These are phyloP conservation scores for Anolis sagrei DNA, from an alignment of 2,113 vertebrate genomes.

Conservation along the genomic window DNA sequence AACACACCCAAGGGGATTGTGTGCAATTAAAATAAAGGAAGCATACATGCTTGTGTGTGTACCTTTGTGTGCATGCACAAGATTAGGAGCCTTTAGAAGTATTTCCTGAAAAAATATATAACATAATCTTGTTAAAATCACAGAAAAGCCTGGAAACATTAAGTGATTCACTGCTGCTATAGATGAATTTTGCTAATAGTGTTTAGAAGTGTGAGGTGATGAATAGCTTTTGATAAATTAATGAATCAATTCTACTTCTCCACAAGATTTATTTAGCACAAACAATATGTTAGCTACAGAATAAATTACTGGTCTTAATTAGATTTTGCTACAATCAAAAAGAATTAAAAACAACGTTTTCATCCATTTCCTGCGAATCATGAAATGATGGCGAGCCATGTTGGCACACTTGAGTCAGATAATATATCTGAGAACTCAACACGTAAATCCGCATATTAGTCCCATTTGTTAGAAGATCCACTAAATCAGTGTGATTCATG, in stretches of 20 bases:
- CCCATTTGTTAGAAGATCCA: too few relatives aligned
- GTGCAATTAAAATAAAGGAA: neutral
- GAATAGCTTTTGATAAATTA: constrained; percentile 14
- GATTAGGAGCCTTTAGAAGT: neutral
- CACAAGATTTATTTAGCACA: constrained; percentile 2
- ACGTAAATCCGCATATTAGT: too few relatives aligned
- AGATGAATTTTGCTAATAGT: neutral
- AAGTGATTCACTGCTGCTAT: neutral
- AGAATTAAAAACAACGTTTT: neutral
- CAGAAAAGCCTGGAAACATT: neutral
- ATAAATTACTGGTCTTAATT: constrained; percentile 6
- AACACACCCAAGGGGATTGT: neutral
- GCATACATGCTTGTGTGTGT: neutral
- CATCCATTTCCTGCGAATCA: neutral
- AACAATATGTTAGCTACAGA: neutral
- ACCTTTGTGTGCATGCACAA: neutral
- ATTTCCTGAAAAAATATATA: neutral
- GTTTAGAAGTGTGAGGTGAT: neutral
- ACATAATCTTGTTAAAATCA: neutral
- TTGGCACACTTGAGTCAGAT: neutral
- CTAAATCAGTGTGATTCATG: too few relatives aligned
- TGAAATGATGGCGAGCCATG: neutral
- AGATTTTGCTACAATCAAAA: neutral
- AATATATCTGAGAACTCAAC: neutral
- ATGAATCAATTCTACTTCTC: neutral